Base-by-base conservation (phyloP, 2,113 vertebrate genomes). In the Promerops cafer region DNA sequence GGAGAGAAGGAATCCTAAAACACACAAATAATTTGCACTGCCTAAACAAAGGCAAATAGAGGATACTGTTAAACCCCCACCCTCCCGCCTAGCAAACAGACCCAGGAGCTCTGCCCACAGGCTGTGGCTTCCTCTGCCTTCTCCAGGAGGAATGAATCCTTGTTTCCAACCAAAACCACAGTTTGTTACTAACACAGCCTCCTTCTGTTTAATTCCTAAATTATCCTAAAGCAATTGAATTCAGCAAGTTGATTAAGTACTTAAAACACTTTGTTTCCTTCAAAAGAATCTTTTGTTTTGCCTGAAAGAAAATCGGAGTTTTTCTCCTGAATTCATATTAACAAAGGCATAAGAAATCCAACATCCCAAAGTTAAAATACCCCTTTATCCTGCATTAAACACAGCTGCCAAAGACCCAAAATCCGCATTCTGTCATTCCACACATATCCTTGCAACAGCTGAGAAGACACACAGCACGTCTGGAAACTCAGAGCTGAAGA, bases 371-470 rank as follows among this genome's bases (percentile, higher is more conserved):
- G 97, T 98, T 98, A 98, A 98, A 98, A 98, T 98, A 98, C 97
- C 96, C 92, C 76, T 93, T 93, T 94, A 97, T 97, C 98, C 94
- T 97, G 97, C 93, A 71, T 92, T 98, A 98, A 98, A 95, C 87
- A 76, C 97, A 99, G 98, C 98, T 99, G 98, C 98, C 97, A 95
- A 98, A 93, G 92, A 96, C 96, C 95, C 71, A 89, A 98, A 97
- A 97, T 98, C 95, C 91, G 10, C 97, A 95, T 97, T 98, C 96
- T 98, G 97, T 97, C 98, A 98, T 98, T 95, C 97, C 71, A 47
- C 94, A 96, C 97, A 97, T 98, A 99, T 98, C 97, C 93, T 68
- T 37, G 81, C 97, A 98, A 98, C 98, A 99, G 99, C 98, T 99
- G 98, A 99, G 97, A 98, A 97, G 98, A 98, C 98, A 97, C 85